Percentiles rank a stretch among this genome's conserved stretches.
Conservation (phyloP, 2,113 vertebrate species). For the Dissostichus mawsoni region DNA sequence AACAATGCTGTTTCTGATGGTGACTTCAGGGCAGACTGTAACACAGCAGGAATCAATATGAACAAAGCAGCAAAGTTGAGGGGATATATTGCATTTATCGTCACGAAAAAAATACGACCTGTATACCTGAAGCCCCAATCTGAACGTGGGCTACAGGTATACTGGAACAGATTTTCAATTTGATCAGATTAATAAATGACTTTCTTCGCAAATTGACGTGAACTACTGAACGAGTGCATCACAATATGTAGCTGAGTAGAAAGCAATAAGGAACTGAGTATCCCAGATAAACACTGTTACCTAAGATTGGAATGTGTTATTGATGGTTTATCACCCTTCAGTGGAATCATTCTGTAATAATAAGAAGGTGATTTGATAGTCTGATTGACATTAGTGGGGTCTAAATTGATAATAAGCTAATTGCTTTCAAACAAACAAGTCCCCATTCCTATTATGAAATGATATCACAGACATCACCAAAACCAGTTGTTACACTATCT, state of each 20-base stretch:
- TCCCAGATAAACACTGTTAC: not conserved
- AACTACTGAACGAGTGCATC: not conserved
- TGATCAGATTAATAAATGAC: not conserved
- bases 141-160: not conserved
- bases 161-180: not conserved
- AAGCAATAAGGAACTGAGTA: not conserved
- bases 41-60: conserved; percentile 48
- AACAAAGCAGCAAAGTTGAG: not conserved
- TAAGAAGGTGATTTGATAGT: not conserved
- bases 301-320: too few relatives aligned
- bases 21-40: conserved; percentile 84
- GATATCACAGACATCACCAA: not conserved
- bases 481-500: not conserved
- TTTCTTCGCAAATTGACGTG: not conserved
- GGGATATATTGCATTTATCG: too few relatives aligned
- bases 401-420: not conserved
- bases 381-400: not conserved
- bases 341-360: not conserved
- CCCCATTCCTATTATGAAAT: not conserved
- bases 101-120: too few relatives aligned
- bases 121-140: not conserved
- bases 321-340: not conserved
- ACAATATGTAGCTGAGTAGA: not conserved
- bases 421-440: not conserved
- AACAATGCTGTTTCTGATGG: conserved; percentile 81